phyloP scores from a whole-genome alignment of 2,113 vertebrate species.

The Mobula birostris region DNA sequence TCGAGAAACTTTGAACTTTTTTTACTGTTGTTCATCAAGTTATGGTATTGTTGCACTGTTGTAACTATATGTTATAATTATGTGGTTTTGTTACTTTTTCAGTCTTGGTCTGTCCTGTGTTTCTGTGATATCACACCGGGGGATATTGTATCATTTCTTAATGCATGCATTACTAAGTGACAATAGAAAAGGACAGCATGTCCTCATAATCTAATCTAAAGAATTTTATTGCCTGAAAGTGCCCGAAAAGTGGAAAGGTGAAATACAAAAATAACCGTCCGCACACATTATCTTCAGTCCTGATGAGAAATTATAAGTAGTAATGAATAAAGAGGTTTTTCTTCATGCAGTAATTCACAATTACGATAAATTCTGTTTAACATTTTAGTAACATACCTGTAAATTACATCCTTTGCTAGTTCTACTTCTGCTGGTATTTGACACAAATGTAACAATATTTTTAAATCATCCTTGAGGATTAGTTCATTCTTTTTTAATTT shows the following conservation, averaged over 20 bases:
- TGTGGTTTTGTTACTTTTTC: no score
- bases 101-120: no score
- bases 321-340: neutral
- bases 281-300: neutral
- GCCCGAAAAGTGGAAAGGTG: no score
- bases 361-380: neutral
- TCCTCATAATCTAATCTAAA: no score
- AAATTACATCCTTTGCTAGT: conserved; percentile 68
- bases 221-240: neutral
- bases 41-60: no score
- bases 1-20: no score
- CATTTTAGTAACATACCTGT: conserved; percentile 57
- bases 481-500: conserved; percentile 66
- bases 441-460: conserved; percentile 74
- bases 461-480: conserved; percentile 71
- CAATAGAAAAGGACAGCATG: no score
- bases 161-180: no score
- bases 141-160: no score
- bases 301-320: neutral
- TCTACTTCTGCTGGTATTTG: conserved; percentile 66
- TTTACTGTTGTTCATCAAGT: no score
- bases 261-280: neutral
- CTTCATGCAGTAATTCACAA: neutral
- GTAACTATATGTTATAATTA: no score
- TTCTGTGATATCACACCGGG: no score